phyloP scores from a whole-genome alignment of 2,797 vertebrate species.

The Peromyscus melanophrys region DNA sequence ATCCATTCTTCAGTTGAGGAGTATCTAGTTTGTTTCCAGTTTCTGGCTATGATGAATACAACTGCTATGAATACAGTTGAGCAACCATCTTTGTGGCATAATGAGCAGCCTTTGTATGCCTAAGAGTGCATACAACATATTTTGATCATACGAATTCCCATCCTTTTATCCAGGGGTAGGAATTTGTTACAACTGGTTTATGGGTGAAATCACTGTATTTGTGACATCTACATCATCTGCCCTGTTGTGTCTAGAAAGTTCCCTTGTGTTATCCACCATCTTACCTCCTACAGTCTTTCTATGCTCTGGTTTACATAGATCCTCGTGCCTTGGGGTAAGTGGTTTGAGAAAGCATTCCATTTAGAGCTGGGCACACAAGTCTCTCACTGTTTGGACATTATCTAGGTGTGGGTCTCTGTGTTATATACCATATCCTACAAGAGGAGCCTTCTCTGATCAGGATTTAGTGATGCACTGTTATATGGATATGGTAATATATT shows the following conservation, averaged over 20 bases:
- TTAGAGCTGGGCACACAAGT: not conserved
- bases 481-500: too few relatives aligned
- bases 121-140: not conserved
- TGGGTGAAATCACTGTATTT: not conserved
- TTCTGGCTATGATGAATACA: too few relatives aligned
- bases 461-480: not conserved
- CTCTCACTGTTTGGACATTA: not conserved
- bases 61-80: too few relatives aligned
- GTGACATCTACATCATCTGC: not conserved
- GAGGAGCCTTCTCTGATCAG: too few relatives aligned
- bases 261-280: not conserved
- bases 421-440: not conserved
- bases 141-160: not conserved
- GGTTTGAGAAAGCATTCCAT: not conserved
- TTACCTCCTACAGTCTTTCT: not conserved
- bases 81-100: too few relatives aligned
- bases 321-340: not conserved
- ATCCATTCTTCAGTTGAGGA: too few relatives aligned
- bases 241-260: not conserved
- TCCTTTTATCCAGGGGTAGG: too few relatives aligned
- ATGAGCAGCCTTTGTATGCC: too few relatives aligned
- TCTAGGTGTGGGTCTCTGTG: not conserved
- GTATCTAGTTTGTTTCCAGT: too few relatives aligned
- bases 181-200: not conserved
- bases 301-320: not conserved